These are phyloP conservation scores for Phylloscopus trochiloides DNA, from an alignment of 2,113 vertebrate species.

Conservation along the genomic window DNA sequence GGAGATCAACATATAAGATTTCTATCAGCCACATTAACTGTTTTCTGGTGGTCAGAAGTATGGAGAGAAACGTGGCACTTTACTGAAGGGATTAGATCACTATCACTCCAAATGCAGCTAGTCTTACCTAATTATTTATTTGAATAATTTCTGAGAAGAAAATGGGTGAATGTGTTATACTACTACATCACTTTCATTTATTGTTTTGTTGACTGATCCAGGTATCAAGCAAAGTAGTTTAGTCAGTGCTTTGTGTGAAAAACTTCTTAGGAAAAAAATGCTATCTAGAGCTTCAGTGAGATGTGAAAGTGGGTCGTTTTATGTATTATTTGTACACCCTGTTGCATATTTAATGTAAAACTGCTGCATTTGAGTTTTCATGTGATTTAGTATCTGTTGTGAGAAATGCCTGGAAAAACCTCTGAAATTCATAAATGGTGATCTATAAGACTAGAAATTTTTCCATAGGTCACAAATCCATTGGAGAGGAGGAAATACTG, in stretches of 20 bases:
- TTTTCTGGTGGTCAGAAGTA: neutral
- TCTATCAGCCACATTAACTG: neutral
- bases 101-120: neutral
- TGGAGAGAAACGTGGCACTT: neutral
- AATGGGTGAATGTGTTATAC: neutral
- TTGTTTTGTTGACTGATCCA: neutral
- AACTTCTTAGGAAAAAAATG: neutral
- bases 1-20: neutral
- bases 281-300: neutral
- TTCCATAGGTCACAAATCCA: neutral
- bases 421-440: neutral
- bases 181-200: neutral
- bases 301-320: neutral
- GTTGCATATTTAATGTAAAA: neutral
- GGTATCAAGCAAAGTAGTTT: neutral
- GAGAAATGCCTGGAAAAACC: neutral
- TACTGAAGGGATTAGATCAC: neutral
- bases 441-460: neutral
- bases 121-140: neutral
- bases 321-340: neutral
- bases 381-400: neutral
- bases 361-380: neutral
- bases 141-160: neutral
- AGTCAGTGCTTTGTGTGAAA: neutral
- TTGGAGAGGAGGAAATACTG: neutral